Base-by-base conservation (phyloP, 92 coral and sea anemone species). In the Plumapathes pennacea region DNA sequence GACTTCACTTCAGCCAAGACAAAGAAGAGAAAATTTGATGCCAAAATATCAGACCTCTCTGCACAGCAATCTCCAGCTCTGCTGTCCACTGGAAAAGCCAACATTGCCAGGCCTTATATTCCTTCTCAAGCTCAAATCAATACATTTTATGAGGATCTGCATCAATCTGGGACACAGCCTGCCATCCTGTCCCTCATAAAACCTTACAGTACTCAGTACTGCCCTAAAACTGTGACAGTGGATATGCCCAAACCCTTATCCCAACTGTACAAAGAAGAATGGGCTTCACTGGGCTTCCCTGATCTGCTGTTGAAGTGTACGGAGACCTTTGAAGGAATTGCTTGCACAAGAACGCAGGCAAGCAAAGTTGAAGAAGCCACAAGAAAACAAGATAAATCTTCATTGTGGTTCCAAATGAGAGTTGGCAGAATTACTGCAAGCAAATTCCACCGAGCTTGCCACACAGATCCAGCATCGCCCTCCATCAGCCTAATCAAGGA, bases 401-500 rank as follows among this genome's bases (percentile, higher is more conserved):
- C 62, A 5, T 15, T 72, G 21, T 79, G 74, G 86, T 53, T 61
- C 46, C 32, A 56, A 19, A 62, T 62, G 74, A 46, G 86, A 29
- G 64, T 58, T 12, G 71, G 77, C 5, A 53, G 75, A 45, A 57
- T 80, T 9, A 73, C 86, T 34, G 67, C 86, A 8, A 63, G 76
- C 58, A 73, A 65, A 22, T 80, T 80, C 40, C 57, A 80, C 51
- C 63, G 24, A 29, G 87, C 77, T 27, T 74, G 87, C 42, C 77
- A 50, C 37, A 81, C 82, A 13, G 43, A 57, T 52, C 77, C 77
- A 23, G 64, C 63, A 17, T 49, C 53, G 3, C 82, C 82, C 10
- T 64, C 87, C 7, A 20, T 56, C 25, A 80, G 75, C 54, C 71
- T 80, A 6, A 74, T 80, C 23, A 64, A 57, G 60, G 75, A 56